phyloP scores from a whole-genome alignment of 1,140 invertebrate genomes.

The Cydia pomonella region DNA sequence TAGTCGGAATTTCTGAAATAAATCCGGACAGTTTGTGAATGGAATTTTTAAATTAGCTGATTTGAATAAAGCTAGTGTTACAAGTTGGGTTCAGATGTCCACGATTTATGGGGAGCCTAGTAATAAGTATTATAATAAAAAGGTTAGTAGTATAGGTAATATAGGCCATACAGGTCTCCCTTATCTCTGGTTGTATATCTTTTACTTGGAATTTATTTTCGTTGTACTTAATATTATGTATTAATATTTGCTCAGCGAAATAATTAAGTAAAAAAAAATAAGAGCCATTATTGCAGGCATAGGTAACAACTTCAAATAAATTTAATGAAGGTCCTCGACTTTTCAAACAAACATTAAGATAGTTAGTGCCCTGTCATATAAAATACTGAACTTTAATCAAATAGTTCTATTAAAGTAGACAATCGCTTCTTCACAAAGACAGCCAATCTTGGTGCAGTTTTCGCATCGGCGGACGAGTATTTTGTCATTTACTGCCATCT shows the following conservation, averaged over 20 bases:
- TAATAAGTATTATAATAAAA: neutral
- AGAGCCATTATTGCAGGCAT: no score
- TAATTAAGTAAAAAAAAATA: no score
- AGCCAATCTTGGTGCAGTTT: conserved; percentile 32
- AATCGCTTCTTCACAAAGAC: conserved; percentile 24
- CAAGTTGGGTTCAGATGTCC: neutral
- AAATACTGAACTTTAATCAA: neutral
- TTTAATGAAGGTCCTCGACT: neutral
- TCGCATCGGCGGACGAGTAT: conserved; percentile 25
- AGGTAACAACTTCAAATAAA: no score
- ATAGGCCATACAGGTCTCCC: neutral
- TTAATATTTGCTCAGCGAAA: no score
- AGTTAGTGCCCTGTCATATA: neutral
- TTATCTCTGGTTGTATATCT: neutral
- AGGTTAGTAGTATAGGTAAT: neutral
- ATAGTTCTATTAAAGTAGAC: conserved; percentile 13
- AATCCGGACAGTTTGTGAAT: conserved; percentile 33
- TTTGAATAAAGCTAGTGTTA: conserved; percentile 20
- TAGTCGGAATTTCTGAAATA: conserved; percentile 31
- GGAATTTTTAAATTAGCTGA: conserved; percentile 32
- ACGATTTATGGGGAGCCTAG: neutral
- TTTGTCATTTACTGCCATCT: conserved; percentile 28
- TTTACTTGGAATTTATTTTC: no score
- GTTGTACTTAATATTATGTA: no score
- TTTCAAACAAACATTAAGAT: neutral